phyloP scores from a whole-genome alignment of 30 jellyfish, hydroid and myxozoan species.

The Nemopilema nomurai region DNA sequence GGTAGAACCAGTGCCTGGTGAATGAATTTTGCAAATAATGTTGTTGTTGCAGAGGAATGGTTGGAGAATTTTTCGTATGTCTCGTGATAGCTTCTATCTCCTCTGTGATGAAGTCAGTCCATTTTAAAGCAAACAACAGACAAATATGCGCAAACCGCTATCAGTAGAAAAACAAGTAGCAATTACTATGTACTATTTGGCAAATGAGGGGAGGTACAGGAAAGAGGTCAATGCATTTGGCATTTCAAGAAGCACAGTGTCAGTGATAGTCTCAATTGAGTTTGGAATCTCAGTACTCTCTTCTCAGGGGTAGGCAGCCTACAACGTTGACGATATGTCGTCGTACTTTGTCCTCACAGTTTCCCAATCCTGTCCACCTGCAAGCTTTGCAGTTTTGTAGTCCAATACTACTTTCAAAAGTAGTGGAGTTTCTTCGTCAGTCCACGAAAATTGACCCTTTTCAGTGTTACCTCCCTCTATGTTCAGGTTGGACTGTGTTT shows the following conservation, averaged over 20 bases:
- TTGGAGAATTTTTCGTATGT: conserved; percentile 33
- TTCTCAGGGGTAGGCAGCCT: too few relatives aligned
- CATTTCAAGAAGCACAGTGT: conserved; percentile 41
- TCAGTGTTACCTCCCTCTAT: too few relatives aligned
- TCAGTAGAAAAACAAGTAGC: conserved; percentile 47
- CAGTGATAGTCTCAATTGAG: too few relatives aligned
- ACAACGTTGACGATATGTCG: too few relatives aligned
- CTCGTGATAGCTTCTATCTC: conserved; percentile 1
- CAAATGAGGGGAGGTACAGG: conserved; percentile 54
- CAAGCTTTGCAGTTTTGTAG: too few relatives aligned
- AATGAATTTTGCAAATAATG: conserved; percentile 11
- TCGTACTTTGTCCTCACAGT: too few relatives aligned
- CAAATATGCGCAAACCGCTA: conserved; percentile 16
- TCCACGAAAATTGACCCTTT: too few relatives aligned
- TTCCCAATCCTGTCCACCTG: too few relatives aligned
- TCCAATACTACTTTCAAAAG: too few relatives aligned
- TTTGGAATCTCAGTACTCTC: too few relatives aligned
- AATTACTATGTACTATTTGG: conserved; percentile 32
- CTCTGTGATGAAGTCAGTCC: conserved; percentile 31
- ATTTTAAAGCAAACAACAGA: conserved; percentile 18
- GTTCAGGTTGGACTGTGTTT: too few relatives aligned
- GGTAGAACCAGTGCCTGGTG: conserved; percentile 49
- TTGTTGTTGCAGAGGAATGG: conserved; percentile 39
- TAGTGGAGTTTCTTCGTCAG: too few relatives aligned
- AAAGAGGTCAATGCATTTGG: conserved; percentile 64